Conservation (phyloP, 2,113 vertebrate species). For the Ailuropoda melanoleuca region DNA sequence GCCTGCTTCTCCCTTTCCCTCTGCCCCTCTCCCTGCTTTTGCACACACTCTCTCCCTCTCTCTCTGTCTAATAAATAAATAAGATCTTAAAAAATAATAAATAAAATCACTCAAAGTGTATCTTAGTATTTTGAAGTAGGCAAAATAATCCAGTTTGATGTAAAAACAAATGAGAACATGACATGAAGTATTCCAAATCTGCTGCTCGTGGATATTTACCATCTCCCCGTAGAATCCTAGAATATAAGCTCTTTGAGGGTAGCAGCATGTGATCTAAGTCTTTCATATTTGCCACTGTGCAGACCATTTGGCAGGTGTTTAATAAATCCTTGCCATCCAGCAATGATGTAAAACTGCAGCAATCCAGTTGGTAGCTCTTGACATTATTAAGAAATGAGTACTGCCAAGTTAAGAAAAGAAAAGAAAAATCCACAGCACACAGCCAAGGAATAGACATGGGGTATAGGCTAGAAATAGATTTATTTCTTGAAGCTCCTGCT, state of each 20-base stretch:
- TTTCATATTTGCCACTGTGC: neutral
- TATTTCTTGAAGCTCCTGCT: neutral
- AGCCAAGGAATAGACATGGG: neutral
- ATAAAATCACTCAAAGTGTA: neutral
- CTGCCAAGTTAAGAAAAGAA: constrained; percentile 17
- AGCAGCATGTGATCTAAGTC: neutral
- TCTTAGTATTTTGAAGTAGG: neutral
- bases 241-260: neutral
- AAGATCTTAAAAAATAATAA: neutral
- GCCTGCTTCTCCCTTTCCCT: too few species aligned
- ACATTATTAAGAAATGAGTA: neutral
- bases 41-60: neutral
- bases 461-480: neutral
- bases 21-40: neutral
- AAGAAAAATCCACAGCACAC: neutral
- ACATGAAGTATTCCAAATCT: neutral
- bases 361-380: neutral
- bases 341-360: neutral
- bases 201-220: neutral
- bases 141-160: neutral
- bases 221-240: neutral
- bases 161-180: neutral
- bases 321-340: neutral
- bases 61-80: neutral
- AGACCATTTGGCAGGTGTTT: neutral